Evolutionary conservation across 37 sponge, comb jelly and placozoan species (phyloP), one percentile per base, ranked within the genome.

Genomic region (Ephydatia muelleri): DNA sequence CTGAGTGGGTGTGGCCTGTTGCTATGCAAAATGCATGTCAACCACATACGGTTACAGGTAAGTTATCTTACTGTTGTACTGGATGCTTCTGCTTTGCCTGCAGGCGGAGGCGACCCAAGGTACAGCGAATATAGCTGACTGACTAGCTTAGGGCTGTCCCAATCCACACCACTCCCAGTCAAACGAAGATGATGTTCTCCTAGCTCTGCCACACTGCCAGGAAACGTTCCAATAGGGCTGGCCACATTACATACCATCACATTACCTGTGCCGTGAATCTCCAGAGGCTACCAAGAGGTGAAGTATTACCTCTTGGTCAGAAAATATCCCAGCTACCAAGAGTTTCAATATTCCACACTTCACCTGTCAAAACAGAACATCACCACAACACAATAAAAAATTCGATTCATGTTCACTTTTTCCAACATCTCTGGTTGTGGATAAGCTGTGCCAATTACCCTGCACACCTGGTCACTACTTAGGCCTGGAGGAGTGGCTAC

Each of bases 191-290:
- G 69, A 28, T 43, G 73, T 30, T 87, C 91, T 36, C 83, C 91
- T 49, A 77, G 74, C 21, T 91, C 91, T 37, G 80, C 65, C 14
- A 91, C 84, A 79, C 91, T 90, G 72, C n/a, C 23, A 23, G 75
- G 5, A 2, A 33, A 5, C 12, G 32, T 33, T 30, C 1, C 6
- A 71, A 33, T 6, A 26, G 32, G 5, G 0, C 22, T 2, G 36
- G 26, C 16, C 19, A 6, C 14, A 36, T 1, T 75, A 19, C 21
- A 75, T 75, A 38, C 47, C 5, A 43, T 33, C 6, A 28, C 5
- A 72, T 34, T n/a, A 86, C 91, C 83, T 92, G 78, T 81, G 82
- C n/a, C 78, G 67, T 8, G 87, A n/a, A 70, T 93, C 93, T 21
- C 79, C 86, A 28, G 87, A 67, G n/a, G 91, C 93, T 34, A 78